Base-by-base conservation (phyloP, 2,888 invertebrate genomes). In the Melitaea athalia region DNA sequence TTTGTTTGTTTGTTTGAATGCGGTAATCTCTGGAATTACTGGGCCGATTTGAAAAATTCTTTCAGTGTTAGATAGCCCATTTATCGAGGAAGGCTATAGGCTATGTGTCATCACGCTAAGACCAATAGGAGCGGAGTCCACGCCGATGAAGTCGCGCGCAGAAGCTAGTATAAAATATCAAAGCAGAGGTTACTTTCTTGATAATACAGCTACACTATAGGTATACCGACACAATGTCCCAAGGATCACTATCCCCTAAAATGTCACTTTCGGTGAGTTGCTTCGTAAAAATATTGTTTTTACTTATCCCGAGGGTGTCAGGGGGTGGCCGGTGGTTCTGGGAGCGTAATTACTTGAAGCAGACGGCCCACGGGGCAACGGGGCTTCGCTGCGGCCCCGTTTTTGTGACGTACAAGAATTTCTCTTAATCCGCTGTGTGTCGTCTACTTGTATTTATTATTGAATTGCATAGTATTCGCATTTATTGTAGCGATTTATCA, bases 241-340 rank as follows among this genome's bases (percentile, higher is more conserved):
- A 42, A 42, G 38, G 42, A 57, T 57, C 8, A 57, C 57, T 57
- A 57, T 42, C 57, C 38, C 57, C 42, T 57, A 38, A 57, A 57
- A 57, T 38, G 57, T 57, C 57, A 57, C 57, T 15, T 57, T 57
- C 42, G 57, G 57, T 57, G 38, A n/a, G 86, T 84, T 84, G 79
- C 81, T 85, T 85, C 85, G 89, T 88, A 91, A 91, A 91, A 91
- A 92, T 91, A 92, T 91, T 91, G 91, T 91, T 92, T 91, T 91
- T 90, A 91, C 91, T 91, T 91, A 91, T 89, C 90, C 89, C 83
- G 78, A 73, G 75, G 76, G 82, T 82, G 81, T 69, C 78, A 72
- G 68, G 73, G 73, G 75, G 74, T 71, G 76, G 79, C 78, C 75
- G 77, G 75, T 78, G 78, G 80, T 76, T 75, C 68, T 74, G 75